These are phyloP conservation scores for Sus cebifrons DNA, from an alignment of 2,797 vertebrate species.

Conservation along the genomic window DNA sequence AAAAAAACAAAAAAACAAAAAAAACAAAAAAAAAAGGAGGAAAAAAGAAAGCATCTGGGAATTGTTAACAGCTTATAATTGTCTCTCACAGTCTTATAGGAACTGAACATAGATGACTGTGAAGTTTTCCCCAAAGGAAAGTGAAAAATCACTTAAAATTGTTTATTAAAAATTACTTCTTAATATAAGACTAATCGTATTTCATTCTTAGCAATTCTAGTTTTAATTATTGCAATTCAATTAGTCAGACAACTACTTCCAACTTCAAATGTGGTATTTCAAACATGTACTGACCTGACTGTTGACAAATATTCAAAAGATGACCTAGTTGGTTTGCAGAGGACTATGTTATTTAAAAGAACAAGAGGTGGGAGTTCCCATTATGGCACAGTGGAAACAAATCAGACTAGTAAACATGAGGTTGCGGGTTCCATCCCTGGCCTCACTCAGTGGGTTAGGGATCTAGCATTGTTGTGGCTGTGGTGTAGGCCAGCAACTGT, in stretches of 20 bases:
- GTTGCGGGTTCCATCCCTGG: no score
- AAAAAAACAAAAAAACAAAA: no score
- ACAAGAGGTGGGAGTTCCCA: background rate
- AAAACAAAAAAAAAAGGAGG: no score
- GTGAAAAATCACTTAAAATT: conserved; percentile 34
- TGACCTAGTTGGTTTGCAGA: background rate
- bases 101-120: background rate
- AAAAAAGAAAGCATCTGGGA: background rate
- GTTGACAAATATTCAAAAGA: conserved; percentile 23
- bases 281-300: background rate
- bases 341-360: background rate
- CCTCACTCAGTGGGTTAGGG: no score
- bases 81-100: background rate
- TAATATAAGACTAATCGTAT: background rate
- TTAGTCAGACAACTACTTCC: background rate
- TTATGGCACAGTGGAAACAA: no score
- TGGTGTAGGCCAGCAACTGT: no score
- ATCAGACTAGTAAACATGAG: no score
- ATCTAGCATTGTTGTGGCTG: no score
- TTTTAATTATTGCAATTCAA: conserved; percentile 15
- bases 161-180: background rate
- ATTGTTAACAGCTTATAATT: background rate
- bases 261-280: conserved; percentile 18
- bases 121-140: conserved; percentile 61
- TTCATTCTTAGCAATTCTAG: conserved; percentile 32